Base-by-base conservation (phyloP, 2,888 invertebrate genomes). In the Dyspetes luteomarginatus region DNA sequence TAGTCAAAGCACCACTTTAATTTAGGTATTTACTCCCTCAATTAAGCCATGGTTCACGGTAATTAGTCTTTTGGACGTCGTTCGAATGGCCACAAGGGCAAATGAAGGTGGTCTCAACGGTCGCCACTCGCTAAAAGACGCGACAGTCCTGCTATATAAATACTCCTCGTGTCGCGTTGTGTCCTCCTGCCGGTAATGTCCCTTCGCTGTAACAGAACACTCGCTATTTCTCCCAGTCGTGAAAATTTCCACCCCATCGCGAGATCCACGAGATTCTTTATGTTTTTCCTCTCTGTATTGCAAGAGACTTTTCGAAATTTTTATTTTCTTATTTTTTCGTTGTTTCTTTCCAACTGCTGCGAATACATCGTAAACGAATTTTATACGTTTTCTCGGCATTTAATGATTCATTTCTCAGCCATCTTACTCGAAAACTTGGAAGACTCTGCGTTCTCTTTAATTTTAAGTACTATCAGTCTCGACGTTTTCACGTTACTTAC, bases 11-110 rank as follows among this genome's bases (percentile, higher is more conserved):
- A 81, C 74, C 80, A 83, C 86, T 87, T 87, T 86, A 85, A 88
- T 88, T 89, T 84, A 82, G 83, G 86, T 87, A 86, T 89, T 89
- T 87, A 86, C 84, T 79, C 80, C 72, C 67, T 85, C 85, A 86
- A 88, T 88, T 89, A 87, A 88, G 84, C 86, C 82, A 83, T 78
- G 85, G 88, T 88, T 88, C 86, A 88, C 85, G 86, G 85, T 85
- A 89, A 88, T 89, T 88, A 88, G 84, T 82, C 74, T 79, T 84
- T 78, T 71, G 75, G 75, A 75, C 68, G 82, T 71, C 36, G 73
- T 72, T 69, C 72, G 52, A 72, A 76, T 62, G 72, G 72, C 56
- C 36, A 22, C n/a, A 15, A 15, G 52, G 41, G 67, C 72, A 65
- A 65, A 75, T 60, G 64, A 58, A 56, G 64, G 64, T 73, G 60